Base-by-base conservation (phyloP, 2,113 vertebrate species). In the Piliocolobus tephrosceles region DNA sequence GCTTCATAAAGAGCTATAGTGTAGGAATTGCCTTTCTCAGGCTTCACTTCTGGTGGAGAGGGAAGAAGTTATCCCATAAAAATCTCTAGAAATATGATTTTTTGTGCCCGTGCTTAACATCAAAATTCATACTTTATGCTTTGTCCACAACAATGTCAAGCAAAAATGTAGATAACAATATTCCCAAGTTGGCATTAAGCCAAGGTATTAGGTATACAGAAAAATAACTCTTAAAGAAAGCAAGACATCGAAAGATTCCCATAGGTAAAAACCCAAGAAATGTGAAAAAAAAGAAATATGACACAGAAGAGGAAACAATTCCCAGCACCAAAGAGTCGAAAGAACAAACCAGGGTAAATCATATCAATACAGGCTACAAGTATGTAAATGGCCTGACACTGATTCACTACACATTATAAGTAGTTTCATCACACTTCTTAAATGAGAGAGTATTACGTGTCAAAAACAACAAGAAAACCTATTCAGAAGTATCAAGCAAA, bases 291-390 rank as follows among this genome's bases (percentile, higher is more conserved):
- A 55, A 55, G 52, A 78, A 83, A 66, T 66, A 9, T 38, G 22
- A 90, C 57, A 30, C 3, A 25, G 27, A 55, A 38, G 12, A 58
- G 2, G 38, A 45, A 57, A 32, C 0, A 22, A 8, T 45, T 6
- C 38, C 22, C 40, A 13, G 22, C 23, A 25, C 3, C 43, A 85
- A 6, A 61, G 17, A 89, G 11, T 64, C 4, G 10, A 14, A 45
- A 38, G 58, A 50, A 68, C 75, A 20, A 61, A 64, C 16, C 27
- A 35, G 79, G 47, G 40, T 1, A 8, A 43, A n/a, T 25, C 12
- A 10, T 11, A 18, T 4, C 38, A 4, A 5, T 4, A 25, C n/a
- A n/a, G 22, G 18, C n/a, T 18, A 6, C 6, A 38, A 9, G 45
- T 1, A 8, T 52, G 1, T 16, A 89, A 32, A 6, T 30, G 30